These are phyloP conservation scores for Halcyon chelicuti DNA, from an alignment of 2,797 vertebrate genomes.

Conservation along the genomic window DNA sequence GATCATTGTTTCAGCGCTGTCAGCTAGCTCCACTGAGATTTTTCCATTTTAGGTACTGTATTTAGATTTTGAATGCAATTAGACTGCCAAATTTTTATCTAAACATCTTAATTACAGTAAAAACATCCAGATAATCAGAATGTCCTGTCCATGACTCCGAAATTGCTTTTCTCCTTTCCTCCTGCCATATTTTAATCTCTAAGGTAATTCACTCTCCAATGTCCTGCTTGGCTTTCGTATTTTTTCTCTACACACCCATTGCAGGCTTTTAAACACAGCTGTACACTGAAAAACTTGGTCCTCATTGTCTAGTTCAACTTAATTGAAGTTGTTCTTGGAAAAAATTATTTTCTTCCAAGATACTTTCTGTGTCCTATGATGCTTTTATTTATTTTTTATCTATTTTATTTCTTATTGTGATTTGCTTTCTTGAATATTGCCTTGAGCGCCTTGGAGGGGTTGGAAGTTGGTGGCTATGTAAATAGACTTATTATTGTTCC, in stretches of 20 bases:
- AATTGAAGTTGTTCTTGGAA: slow-evolving; percentile 46
- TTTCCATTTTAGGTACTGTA: background rate
- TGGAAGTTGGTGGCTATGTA: slow-evolving; percentile 53
- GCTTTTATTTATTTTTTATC: slow-evolving; percentile 52
- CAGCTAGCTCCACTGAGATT: background rate
- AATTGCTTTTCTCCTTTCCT: background rate
- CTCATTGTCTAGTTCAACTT: background rate
- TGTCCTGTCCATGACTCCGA: background rate
- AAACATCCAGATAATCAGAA: background rate
- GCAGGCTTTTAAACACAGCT: background rate
- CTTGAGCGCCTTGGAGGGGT: background rate
- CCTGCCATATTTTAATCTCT: background rate
- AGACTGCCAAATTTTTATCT: background rate
- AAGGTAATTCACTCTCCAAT: background rate
- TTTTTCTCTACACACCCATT: background rate
- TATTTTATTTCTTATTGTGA: slow-evolving; percentile 38
- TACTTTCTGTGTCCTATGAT: background rate
- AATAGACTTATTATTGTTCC: slow-evolving; percentile 59
- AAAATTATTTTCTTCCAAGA: background rate
- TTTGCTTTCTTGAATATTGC: slow-evolving; percentile 37
- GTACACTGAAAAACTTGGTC: background rate
- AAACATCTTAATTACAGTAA: background rate
- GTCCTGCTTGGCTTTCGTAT: background rate
- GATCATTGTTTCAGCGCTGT: background rate
- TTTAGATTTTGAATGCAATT: background rate